Evolutionary conservation across 2,888 invertebrate species (phyloP).

Genomic region (Tyria jacobaeae): DNA sequence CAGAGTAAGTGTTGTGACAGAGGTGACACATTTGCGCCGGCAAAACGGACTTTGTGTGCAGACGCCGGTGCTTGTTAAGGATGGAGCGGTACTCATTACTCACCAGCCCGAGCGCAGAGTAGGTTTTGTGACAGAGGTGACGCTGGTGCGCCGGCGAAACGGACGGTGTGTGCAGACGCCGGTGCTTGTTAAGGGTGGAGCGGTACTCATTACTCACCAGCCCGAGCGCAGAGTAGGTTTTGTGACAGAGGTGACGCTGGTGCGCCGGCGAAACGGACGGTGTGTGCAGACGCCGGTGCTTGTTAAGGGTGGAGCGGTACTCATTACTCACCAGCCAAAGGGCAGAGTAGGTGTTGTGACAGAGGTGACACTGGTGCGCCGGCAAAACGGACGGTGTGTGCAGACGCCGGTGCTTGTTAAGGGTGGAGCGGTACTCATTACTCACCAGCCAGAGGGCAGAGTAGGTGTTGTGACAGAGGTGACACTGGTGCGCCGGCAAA

Average conservation of each 20-base stretch:
- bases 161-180: conserved; percentile 49
- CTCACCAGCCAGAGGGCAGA: conserved; percentile 72
- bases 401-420: conserved; percentile 70
- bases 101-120: conserved; percentile 71
- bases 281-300: conserved; percentile 59
- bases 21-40: conserved; percentile 57
- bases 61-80: conserved; percentile 71
- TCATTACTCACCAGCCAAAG: conserved; percentile 66
- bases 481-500: conserved; percentile 58
- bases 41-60: conserved; percentile 51
- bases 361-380: conserved; percentile 59
- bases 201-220: conserved; percentile 67
- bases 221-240: conserved; percentile 66
- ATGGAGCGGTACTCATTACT: conserved; percentile 46
- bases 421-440: conserved; percentile 53
- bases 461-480: conserved; percentile 59
- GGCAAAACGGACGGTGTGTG: conserved; percentile 52
- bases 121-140: conserved; percentile 57
- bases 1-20: conserved; percentile 61
- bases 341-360: conserved; percentile 59
- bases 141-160: conserved; percentile 58
- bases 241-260: conserved; percentile 60
- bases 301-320: conserved; percentile 79
- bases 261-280: conserved; percentile 57
- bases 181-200: conserved; percentile 73